Percentiles rank a stretch among this genome's conserved stretches.
Evolutionary conservation across 2,888 invertebrate species (phyloP).

Genomic region (Synergus laeviventris): DNA sequence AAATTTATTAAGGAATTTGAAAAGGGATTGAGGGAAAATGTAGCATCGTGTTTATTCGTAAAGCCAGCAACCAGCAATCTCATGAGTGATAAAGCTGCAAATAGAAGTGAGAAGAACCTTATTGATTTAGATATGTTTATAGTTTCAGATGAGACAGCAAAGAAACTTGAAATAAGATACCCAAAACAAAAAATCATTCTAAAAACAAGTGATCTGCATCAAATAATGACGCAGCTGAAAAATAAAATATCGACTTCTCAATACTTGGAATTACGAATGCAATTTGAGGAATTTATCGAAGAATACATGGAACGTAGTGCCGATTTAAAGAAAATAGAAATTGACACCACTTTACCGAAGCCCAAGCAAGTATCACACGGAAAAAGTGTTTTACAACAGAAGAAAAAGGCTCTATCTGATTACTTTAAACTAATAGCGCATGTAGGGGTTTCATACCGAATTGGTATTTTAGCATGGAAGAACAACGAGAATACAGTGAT

Average conservation of each 20-base stretch:
- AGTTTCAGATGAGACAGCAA: conserved; percentile 49
- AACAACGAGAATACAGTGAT: conserved; percentile 76
- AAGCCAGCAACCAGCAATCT: conserved; percentile 64
- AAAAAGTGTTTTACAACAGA: conserved; percentile 89
- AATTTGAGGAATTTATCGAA: conserved; percentile 82
- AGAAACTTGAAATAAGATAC: conserved; percentile 20
- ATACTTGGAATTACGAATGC: conserved; percentile 81
- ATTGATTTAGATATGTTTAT: conserved; percentile 73
- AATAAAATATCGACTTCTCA: conserved; percentile 79
- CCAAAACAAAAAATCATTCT: not conserved
- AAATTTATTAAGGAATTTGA: conserved; percentile 93
- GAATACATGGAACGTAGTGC: conserved; percentile 83
- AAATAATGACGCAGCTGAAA: conserved; percentile 80
- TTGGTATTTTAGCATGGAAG: conserved; percentile 80
- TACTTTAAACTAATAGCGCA: conserved; percentile 87
- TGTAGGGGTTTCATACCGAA: conserved; percentile 88
- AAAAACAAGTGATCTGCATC: conserved; percentile 1
- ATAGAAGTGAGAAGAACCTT: not conserved
- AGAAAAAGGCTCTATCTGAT: conserved; percentile 90
- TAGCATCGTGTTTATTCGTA: conserved; percentile 66
- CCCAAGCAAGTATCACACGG: conserved; percentile 87
- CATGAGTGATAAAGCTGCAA: not conserved
- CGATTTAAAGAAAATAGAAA: conserved; percentile 82
- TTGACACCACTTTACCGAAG: conserved; percentile 77
- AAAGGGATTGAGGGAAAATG: conserved; percentile 75